Evolutionary conservation across 2,888 invertebrate species (phyloP), one percentile per base, ranked within the genome.

Genomic region (Drosophila anomelani): DNA sequence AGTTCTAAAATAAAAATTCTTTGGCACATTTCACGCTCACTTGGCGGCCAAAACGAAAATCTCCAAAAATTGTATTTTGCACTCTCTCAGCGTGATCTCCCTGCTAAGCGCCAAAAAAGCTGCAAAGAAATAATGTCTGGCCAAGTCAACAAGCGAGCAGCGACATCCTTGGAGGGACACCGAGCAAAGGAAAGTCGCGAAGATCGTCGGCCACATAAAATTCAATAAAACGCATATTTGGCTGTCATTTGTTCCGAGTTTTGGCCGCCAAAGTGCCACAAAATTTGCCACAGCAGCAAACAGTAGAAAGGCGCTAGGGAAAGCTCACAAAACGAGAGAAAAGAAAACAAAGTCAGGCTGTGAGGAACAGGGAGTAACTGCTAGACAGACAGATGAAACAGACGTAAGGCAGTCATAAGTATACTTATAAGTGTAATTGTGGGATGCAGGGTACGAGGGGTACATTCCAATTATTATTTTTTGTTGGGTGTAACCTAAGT

Each of bases 201-300:
- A 62, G 26, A 71, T 78, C 68, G 76, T 57, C 75, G 64, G 64
- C 77, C 81, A 75, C 82, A 84, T 90, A 90, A 88, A 86, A 90
- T 90, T 88, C 88, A 90, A 88, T 90, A 90, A 90, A 88, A 90
- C 89, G 78, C 90, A 89, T 90, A 90, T 88, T 90, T 90, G 82
- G 77, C 70, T 78, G 78, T 79, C 81, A 86, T 81, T 90, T 84
- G 81, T 81, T 89, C 85, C 81, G 81, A 87, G 76, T 79, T 81
- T 81, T 86, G 88, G 76, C 79, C 88, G 87, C 90, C 89, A 88
- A 89, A 83, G 89, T 72, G 78, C 87, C 81, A 84, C 87, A 86
- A 85, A 88, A 86, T 76, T 75, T 58, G 63, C 72, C 74, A 64
- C 60, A 76, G 74, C 59, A 54, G 74, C 78, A 64, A 54, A 67